Base-by-base conservation (phyloP, 2,797 vertebrate genomes). In the Premnoplex brunnescens region DNA sequence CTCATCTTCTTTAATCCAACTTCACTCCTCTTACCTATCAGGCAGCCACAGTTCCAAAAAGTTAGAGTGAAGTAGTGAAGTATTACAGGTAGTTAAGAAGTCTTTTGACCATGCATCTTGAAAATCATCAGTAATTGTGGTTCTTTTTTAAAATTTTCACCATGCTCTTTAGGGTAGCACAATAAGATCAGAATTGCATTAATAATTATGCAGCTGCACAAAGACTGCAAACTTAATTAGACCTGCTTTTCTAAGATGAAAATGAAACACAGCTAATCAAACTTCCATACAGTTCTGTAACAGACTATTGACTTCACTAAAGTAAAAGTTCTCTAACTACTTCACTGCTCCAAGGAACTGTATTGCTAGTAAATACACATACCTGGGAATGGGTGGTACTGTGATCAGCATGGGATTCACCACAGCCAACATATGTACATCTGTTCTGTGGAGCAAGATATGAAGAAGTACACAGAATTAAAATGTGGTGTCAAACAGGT, bases 311-410 rank as follows among this genome's bases (percentile, higher is more conserved):
- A 44, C 34, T 52, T 74, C 6, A 60, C 5, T 52, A 46, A 64
- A 62, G 62, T 20, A 26, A 6, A 54, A 34, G 41, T 11, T 86
- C n/a, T 63, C 51, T 22, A 49, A 41, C 14, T 6, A 26, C 23
- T 68, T 39, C 20, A 34, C 3, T 36, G 48, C 17, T 91, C 52
- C 56, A 59, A 69, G 12, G n/a, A 68, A 55, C 28, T 58, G 30
- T 12, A 74, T 52, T 39, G 34, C 3, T 17, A 82, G 54, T 75
- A 74, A 60, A 56, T 8, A 52, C 36, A 95, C 91, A 41, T 97
- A 99, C 99, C 99, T 99, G 99, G 55, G 99, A 99, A 97, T 99
- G 99, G 88, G 98, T 98, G 7, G 99, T 99, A 96, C 99, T 99
- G 96, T 99, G 99, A 98, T 99, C 99, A 19, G 98, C 97, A 52